Conservation (phyloP, 2,888 invertebrate genomes). For the Microctonus brassicae region DNA sequence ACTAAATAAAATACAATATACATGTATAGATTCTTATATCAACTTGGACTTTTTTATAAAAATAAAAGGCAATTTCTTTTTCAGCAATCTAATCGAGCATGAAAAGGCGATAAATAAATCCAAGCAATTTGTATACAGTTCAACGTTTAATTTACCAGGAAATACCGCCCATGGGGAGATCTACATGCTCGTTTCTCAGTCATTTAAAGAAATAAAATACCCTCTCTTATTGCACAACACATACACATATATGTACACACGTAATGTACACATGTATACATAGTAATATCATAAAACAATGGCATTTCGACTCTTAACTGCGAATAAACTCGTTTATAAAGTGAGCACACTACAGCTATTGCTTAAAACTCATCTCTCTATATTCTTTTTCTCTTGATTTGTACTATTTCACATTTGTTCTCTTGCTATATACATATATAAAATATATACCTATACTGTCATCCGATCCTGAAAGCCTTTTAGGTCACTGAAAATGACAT, state of each 20-base stretch:
- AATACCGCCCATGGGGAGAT: neutral
- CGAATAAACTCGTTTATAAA: conserved; percentile 9
- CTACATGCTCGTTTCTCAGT: neutral
- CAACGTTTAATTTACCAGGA: neutral
- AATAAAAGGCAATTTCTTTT: neutral
- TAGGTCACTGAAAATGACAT: conserved; percentile 16
- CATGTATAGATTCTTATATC: neutral
- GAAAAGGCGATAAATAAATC: neutral
- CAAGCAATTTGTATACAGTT: neutral
- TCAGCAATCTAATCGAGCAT: neutral
- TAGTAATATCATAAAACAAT: neutral
- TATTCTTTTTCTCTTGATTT: neutral
- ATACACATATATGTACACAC: no score
- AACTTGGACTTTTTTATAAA: no score
- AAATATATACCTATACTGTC: neutral
- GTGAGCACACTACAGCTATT: conserved; percentile 7
- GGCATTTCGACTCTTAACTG: neutral
- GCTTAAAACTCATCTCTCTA: neutral
- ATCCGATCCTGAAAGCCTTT: conserved; percentile 5
- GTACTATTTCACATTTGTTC: neutral
- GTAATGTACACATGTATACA: conserved; percentile 4
- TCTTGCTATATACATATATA: neutral
- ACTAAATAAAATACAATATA: no score
- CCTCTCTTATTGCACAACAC: neutral
- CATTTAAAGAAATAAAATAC: conserved; percentile 6